Conservation (phyloP, 2,113 vertebrate species). For the Haemorhous mexicanus region DNA sequence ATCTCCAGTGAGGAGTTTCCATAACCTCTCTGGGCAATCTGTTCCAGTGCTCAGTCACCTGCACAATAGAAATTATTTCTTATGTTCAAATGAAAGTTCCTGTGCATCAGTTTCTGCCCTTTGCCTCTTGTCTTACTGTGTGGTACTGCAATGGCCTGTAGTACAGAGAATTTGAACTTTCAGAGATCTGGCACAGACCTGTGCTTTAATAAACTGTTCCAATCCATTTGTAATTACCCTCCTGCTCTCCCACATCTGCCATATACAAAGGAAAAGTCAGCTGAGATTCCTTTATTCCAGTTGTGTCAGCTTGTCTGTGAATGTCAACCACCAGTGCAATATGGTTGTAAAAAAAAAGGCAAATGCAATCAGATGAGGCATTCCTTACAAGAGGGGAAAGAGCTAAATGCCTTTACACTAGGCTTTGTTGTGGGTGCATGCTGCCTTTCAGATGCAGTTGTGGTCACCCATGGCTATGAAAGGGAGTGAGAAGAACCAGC, state of each 20-base stretch:
- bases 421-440: neutral
- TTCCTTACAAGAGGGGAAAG: neutral
- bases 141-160: neutral
- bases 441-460: neutral
- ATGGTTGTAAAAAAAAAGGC: neutral
- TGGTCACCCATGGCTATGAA: neutral
- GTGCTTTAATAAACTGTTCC: neutral
- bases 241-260: neutral
- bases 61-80: neutral
- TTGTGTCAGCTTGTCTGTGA: neutral
- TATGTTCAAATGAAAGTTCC: neutral
- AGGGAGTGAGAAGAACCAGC: neutral
- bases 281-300: neutral
- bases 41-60: neutral
- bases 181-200: neutral
- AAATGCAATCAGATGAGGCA: neutral
- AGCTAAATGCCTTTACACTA: neutral
- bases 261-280: neutral
- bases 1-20: neutral
- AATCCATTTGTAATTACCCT: neutral
- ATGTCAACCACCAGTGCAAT: neutral
- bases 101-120: neutral
- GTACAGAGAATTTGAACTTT: neutral
- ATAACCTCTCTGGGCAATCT: neutral
- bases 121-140: neutral